Evolutionary conservation across 1,140 invertebrate genomes (phyloP), one percentile per base, ranked within the genome.

Genomic region (Asobara japonica): DNA sequence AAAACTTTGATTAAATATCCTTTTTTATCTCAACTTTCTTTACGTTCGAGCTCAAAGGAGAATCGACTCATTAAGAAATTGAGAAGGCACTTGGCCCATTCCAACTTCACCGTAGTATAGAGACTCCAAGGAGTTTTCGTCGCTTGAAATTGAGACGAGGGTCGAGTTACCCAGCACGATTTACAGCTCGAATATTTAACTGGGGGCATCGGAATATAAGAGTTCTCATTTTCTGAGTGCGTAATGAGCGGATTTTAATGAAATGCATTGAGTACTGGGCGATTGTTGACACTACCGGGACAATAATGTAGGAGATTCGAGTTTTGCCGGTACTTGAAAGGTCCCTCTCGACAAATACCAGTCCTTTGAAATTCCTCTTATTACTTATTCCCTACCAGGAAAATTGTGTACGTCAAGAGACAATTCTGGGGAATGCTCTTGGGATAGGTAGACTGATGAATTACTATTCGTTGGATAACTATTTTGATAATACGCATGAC

Each of bases 241-340:
- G 31, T 64, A 61, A 60, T 36, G 70, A 69, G 30, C 45, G 56
- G n/a, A 48, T 41, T 66, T 72, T 72, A 72, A 72, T 72, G 70
- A 72, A 66, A 65, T 66, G 60, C 65, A 72, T 72, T 65, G 70
- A 72, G 60, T 64, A 72, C 41, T 65, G 45, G 45, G 36, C 18
- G 31, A 45, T 16, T n/a, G n/a, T 16, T 45, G 41, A 45, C 41
- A 45, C 41, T 45, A 16, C n/a, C n/a, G 41, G 41, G 41, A 45
- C n/a, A 45, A 13, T 45, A 16, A 45, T n/a, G n/a, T n/a, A n/a
- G n/a, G n/a, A n/a, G n/a, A n/a, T n/a, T n/a, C n/a, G n/a, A n/a
- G n/a, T n/a, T n/a, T n/a, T n/a, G n/a, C n/a, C n/a, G n/a, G n/a
- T n/a, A n/a, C n/a, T n/a, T n/a, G n/a, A n/a, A n/a, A n/a, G n/a